Evolutionary conservation across 92 coral and sea anemone species (phyloP).

Genomic region (Pocillopora grandis): DNA sequence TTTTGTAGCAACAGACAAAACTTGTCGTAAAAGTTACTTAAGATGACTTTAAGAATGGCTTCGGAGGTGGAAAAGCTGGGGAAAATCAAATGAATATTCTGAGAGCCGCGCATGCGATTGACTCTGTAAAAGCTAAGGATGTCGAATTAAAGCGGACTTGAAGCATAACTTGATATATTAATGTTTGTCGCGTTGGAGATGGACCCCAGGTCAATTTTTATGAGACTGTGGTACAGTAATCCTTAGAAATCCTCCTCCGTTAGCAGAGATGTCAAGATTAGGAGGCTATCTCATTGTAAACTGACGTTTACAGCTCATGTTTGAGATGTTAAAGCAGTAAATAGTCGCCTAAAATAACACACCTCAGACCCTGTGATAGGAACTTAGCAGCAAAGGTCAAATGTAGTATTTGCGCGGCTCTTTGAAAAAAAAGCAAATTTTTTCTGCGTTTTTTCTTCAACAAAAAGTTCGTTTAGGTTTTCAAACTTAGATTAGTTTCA

Average conservation of each 20-base stretch:
- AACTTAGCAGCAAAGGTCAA: background rate
- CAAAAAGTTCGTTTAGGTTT: conserved; percentile 5
- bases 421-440: background rate
- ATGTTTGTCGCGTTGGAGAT: background rate
- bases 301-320: background rate
- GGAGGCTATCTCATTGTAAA: background rate
- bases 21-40: background rate
- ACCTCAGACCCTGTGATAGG: background rate
- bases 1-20: background rate
- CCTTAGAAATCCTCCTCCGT: conserved; percentile 13
- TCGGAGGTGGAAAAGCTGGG: background rate
- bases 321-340: background rate
- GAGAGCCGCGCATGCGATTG: background rate
- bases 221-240: conserved; percentile 19
- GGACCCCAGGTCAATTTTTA: conserved; percentile 9
- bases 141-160: background rate
- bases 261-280: conserved; percentile 9
- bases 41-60: background rate
- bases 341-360: background rate
- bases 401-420: background rate
- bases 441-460: background rate
- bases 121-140: background rate
- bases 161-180: background rate
- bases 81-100: too few species aligned
- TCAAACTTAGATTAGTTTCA: conserved; percentile 14